phyloP scores from a whole-genome alignment of 1,140 invertebrate species.

The Pseudomyrmex pallidus region DNA sequence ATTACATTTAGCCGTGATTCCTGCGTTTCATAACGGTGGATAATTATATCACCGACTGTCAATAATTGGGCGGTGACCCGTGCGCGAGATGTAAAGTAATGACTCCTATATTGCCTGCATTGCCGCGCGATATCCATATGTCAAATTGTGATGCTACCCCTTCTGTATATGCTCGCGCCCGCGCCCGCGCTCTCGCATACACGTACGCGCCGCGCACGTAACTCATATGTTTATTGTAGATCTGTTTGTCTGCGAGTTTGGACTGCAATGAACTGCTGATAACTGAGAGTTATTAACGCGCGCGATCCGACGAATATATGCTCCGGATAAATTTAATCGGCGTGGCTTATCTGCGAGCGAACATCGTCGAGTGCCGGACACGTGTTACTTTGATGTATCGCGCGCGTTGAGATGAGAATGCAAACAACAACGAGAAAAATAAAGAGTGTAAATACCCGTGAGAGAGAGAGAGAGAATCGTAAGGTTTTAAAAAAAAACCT shows the following conservation, averaged over 20 bases:
- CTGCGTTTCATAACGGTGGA: slow-evolving; percentile 28
- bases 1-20: slow-evolving; percentile 62
- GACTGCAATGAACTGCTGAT: slow-evolving; percentile 53
- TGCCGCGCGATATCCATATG: slow-evolving; percentile 53
- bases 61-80: slow-evolving; percentile 65
- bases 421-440: neutral
- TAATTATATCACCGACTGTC: slow-evolving; percentile 69
- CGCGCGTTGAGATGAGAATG: neutral
- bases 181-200: neutral
- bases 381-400: neutral
- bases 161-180: slow-evolving; percentile 24
- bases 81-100: slow-evolving; percentile 48
- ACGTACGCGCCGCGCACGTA: slow-evolving; percentile 13
- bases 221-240: slow-evolving; percentile 55
- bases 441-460: neutral
- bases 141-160: slow-evolving; percentile 48
- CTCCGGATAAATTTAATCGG: slow-evolving; percentile 51
- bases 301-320: slow-evolving; percentile 35
- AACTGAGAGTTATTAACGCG: slow-evolving; percentile 61
- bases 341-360: slow-evolving; percentile 41
- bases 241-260: slow-evolving; percentile 40
- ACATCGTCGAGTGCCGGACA: neutral
- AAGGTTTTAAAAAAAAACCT: neutral
- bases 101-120: slow-evolving; percentile 42
- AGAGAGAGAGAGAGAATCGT: neutral